These are phyloP conservation scores for Salticus scenicus DNA, from an alignment of 2,888 invertebrate genomes.

Conservation along the genomic window DNA sequence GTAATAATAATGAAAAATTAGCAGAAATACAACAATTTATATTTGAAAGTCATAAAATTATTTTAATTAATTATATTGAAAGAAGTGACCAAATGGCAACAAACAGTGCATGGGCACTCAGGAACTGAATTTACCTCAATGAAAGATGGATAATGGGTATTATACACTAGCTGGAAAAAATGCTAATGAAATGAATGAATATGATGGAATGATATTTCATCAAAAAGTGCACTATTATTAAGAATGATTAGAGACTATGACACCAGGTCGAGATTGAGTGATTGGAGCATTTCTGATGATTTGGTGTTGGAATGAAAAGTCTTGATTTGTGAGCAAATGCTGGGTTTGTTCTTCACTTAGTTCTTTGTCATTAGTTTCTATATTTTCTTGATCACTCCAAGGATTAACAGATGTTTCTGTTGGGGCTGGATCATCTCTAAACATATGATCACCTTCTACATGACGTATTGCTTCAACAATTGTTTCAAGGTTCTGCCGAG, in stretches of 20 bases:
- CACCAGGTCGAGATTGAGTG: conserved; percentile 88
- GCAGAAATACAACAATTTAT: conserved; percentile 6
- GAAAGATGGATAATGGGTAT: conserved; percentile 55
- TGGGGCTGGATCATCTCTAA: conserved; percentile 80
- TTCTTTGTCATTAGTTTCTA: conserved; percentile 14
- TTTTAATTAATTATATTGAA: background rate
- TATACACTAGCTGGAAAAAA: conserved; percentile 40
- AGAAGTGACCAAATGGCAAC: conserved; percentile 16
- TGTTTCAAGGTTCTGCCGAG: conserved; percentile 96
- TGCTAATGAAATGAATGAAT: conserved; percentile 33
- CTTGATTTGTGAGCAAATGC: conserved; percentile 53
- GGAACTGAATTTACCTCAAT: conserved; percentile 62
- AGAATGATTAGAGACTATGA: conserved; percentile 83
- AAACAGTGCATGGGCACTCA: conserved; percentile 57
- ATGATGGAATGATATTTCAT: conserved; percentile 64
- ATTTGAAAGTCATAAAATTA: background rate
- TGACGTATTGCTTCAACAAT: conserved; percentile 99
- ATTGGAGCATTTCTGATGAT: conserved; percentile 72
- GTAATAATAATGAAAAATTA: too few species aligned
- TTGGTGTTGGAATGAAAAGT: conserved; percentile 70
- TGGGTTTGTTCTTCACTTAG: conserved; percentile 38
- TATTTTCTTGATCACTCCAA: conserved; percentile 22
- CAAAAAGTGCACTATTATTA: conserved; percentile 39
- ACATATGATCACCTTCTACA: conserved; percentile 95
- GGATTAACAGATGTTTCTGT: conserved; percentile 8